These are phyloP conservation scores for Poicephalus meyeri DNA, from an alignment of 2,113 vertebrate species.

Conservation along the genomic window DNA sequence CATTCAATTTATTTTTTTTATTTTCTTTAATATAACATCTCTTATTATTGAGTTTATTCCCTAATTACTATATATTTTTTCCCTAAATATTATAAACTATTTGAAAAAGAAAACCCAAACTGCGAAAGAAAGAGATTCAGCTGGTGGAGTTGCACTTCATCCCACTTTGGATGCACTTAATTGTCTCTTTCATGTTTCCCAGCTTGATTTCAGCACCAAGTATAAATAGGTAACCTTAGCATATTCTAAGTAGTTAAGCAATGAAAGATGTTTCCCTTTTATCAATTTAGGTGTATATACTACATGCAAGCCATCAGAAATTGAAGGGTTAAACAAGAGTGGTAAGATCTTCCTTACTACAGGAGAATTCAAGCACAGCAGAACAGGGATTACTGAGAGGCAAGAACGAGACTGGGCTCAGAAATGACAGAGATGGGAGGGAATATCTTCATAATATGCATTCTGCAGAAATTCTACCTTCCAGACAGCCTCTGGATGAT, in stretches of 20 bases:
- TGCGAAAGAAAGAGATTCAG: neutral
- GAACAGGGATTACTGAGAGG: neutral
- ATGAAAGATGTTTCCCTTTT: neutral
- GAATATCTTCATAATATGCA: neutral
- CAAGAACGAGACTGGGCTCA: neutral
- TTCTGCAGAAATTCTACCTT: neutral
- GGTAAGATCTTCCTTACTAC: neutral
- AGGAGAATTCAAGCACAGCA: neutral
- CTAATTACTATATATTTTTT: neutral
- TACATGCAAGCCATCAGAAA: neutral
- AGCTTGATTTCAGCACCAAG: neutral
- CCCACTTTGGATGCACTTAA: neutral
- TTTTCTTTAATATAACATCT: neutral
- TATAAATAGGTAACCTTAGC: neutral
- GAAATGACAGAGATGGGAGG: neutral
- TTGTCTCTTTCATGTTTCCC: neutral
- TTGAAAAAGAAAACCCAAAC: neutral
- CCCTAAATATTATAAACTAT: neutral
- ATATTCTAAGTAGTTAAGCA: neutral
- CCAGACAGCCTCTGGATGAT: neutral
- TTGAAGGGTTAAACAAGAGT: neutral
- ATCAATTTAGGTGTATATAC: neutral
- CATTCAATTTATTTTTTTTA: neutral
- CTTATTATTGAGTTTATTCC: neutral
- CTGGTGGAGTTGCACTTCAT: neutral